Conservation (phyloP, 2,113 vertebrate genomes). For the Perognathus longimembris region DNA sequence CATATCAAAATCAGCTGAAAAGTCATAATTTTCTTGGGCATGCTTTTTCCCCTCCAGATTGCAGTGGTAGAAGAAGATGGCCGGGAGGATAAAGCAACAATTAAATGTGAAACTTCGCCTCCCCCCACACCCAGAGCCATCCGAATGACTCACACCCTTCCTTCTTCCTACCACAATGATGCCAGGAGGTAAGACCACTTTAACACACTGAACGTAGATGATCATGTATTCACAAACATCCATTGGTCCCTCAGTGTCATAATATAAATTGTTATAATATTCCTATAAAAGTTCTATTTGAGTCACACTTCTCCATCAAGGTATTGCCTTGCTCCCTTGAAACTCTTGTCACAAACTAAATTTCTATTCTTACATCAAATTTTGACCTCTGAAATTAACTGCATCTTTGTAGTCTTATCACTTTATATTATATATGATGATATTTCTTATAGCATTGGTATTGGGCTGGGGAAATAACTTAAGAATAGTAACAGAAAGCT, state of each 20-base stretch:
- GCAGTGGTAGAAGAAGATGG: slow-evolving; percentile 98
- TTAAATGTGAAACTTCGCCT: slow-evolving; percentile 99
- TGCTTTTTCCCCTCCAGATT: slow-evolving; percentile 87
- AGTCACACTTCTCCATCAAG: not conserved
- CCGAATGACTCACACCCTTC: slow-evolving; percentile 98
- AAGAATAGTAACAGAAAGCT: not conserved
- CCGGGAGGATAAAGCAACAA: slow-evolving; percentile 98
- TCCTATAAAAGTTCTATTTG: not conserved
- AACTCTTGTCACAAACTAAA: not conserved
- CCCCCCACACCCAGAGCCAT: slow-evolving; percentile 95
- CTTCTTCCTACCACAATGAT: slow-evolving; percentile 97
- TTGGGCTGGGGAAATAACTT: not conserved
- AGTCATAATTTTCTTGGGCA: not conserved
- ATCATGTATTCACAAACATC: not conserved
- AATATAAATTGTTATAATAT: not conserved
- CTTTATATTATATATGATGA: not conserved
- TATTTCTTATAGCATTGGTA: not conserved
- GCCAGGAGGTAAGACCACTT: slow-evolving; percentile 90
- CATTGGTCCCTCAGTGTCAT: not conserved
- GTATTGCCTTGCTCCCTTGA: not conserved
- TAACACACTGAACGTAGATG: fast-evolving
- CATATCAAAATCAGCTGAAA: not conserved
- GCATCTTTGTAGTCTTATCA: not conserved
- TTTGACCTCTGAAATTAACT: slow-evolving; percentile 19
- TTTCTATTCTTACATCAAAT: not conserved